Evolutionary conservation across 2,797 vertebrate species (phyloP).

Genomic region (Betta splendens): DNA sequence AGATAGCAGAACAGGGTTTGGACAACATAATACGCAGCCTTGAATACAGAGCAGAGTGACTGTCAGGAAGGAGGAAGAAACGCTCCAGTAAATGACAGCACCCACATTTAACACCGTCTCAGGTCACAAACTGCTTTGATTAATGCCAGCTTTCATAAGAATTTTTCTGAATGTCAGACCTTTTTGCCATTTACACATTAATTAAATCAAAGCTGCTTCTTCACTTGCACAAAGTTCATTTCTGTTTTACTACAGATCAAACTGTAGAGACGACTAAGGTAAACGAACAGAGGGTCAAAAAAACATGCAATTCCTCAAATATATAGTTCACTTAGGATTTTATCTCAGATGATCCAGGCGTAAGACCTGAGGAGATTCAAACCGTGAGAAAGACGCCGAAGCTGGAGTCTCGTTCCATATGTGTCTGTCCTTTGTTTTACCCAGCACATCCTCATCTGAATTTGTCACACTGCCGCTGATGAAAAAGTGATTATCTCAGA

Average conservation of each 20-base stretch:
- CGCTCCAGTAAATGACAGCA: conserved; percentile 15
- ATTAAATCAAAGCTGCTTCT: neutral
- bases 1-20: conserved; percentile 28
- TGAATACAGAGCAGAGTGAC: conserved; percentile 8
- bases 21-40: conserved; percentile 11
- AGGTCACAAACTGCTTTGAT: conserved; percentile 12
- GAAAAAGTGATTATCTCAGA: conserved; percentile 73
- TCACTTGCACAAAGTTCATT: neutral
- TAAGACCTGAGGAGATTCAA: neutral
- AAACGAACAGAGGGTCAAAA: too few species aligned
- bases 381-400: neutral
- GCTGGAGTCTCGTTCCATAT: conserved; percentile 1
- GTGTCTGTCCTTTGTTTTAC: conserved; percentile 39
- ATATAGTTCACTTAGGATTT: too few species aligned
- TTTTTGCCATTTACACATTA: neutral
- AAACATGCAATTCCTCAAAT: too few species aligned
- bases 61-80: conserved; percentile 32
- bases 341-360: neutral
- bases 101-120: conserved; percentile 20
- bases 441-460: conserved; percentile 39
- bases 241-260: accelerated
- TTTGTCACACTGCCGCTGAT: conserved; percentile 54
- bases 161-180: neutral
- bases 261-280: too few species aligned
- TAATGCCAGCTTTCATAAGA: conserved; percentile 21